A percentile compares a stretch with the other conserved stretches of the same genome.
These are phyloP conservation scores for Drosophila triauraria DNA, from an alignment of 1,140 invertebrate species.

Conservation along the genomic window DNA sequence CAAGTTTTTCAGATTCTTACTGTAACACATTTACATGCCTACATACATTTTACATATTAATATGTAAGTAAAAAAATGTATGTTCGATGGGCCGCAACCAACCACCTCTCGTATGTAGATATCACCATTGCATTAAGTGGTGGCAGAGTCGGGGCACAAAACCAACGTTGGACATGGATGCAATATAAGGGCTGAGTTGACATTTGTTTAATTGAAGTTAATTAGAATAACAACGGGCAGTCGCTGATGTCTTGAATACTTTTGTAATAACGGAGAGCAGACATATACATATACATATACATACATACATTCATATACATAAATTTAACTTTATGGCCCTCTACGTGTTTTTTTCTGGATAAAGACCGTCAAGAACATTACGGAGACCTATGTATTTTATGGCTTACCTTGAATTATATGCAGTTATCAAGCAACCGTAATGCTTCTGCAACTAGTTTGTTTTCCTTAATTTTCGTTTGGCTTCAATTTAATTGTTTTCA, in stretches of 20 bases:
- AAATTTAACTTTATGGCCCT: background rate
- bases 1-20: background rate
- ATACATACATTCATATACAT: background rate
- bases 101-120: background rate
- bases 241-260: background rate
- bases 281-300: no score
- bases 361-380: background rate
- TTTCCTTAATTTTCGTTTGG: slow-evolving; percentile 32
- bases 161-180: no score
- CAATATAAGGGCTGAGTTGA: background rate
- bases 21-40: background rate
- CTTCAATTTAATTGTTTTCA: slow-evolving; percentile 63
- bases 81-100: background rate
- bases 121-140: no score
- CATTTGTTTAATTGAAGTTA: background rate
- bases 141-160: no score
- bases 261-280: background rate
- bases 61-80: no score
- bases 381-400: background rate
- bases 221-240: background rate
- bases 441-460: background rate
- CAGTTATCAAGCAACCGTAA: slow-evolving; percentile 9
- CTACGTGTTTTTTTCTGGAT: background rate
- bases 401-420: slow-evolving; percentile 60
- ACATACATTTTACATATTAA: background rate